phyloP scores from a whole-genome alignment of 2,797 vertebrate genomes.

The Tinamus major region DNA sequence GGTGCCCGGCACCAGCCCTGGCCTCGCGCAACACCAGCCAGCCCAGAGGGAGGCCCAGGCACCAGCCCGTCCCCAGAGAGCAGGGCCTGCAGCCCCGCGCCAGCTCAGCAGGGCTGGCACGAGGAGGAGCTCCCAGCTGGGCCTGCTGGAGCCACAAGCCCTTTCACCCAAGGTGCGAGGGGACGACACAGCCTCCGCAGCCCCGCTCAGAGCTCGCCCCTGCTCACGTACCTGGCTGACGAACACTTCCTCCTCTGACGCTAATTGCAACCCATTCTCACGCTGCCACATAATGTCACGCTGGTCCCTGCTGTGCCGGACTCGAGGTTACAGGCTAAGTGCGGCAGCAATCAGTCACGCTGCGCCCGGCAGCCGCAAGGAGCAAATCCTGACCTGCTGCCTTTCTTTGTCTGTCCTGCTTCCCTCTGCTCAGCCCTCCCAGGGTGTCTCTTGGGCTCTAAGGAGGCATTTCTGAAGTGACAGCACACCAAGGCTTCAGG shows the following conservation, averaged over 20 bases:
- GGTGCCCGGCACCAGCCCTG: neutral
- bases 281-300: too few species aligned
- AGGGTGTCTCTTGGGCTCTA: neutral
- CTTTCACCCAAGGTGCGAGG: neutral
- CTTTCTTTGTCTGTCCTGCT: neutral
- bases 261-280: neutral
- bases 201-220: neutral
- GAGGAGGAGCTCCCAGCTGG: neutral
- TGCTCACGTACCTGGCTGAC: neutral
- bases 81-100: neutral
- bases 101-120: neutral
- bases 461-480: neutral
- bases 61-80: neutral
- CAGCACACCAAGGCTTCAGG: neutral
- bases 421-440: neutral
- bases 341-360: rapidly evolving
- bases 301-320: neutral
- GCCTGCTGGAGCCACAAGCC: too few species aligned
- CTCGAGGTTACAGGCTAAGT: neutral
- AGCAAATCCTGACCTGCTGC: neutral
- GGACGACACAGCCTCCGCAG: neutral
- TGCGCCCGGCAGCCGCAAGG: neutral
- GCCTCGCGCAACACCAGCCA: neutral
- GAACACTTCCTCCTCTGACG: neutral
- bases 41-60: too few species aligned